These are phyloP conservation scores for Grapholita molesta DNA, from an alignment of 1,140 invertebrate genomes.

Conservation along the genomic window DNA sequence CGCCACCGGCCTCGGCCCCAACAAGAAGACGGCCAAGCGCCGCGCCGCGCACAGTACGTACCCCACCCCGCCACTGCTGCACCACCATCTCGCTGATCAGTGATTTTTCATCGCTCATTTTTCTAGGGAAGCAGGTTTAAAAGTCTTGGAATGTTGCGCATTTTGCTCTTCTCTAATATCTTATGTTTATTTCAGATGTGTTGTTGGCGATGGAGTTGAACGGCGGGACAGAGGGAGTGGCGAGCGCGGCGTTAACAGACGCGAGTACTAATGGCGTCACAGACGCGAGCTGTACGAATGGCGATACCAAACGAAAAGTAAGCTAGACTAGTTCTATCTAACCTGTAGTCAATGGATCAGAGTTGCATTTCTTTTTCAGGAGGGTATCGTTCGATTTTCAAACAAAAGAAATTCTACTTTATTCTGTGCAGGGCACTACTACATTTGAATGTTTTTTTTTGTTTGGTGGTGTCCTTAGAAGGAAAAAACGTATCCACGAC, in stretches of 20 bases:
- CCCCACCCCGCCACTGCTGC: neutral
- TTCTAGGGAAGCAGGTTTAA: conserved; percentile 79
- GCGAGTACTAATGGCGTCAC: conserved; percentile 38
- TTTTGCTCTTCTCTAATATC: neutral
- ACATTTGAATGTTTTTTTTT: no score
- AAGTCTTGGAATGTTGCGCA: neutral
- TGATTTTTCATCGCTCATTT: no score
- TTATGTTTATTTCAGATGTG: conserved; percentile 48
- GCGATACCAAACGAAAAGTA: conserved; percentile 54
- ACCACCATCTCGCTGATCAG: neutral
- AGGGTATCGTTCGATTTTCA: no score
- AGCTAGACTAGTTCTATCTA: no score
- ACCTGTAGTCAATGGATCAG: no score
- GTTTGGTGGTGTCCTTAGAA: no score
- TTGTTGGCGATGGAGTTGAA: conserved; percentile 64
- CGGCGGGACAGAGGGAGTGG: conserved; percentile 42
- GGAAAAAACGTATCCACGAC: no score
- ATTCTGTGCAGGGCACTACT: no score
- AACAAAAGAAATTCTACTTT: no score
- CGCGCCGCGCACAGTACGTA: conserved; percentile 85
- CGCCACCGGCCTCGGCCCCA: no score
- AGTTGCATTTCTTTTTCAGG: no score
- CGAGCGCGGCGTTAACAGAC: conserved; percentile 46
- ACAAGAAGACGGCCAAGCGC: conserved; percentile 87
- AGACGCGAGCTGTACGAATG: conserved; percentile 34